Base-by-base conservation (phyloP, 2,888 invertebrate species). In the Deilephila porcellus region DNA sequence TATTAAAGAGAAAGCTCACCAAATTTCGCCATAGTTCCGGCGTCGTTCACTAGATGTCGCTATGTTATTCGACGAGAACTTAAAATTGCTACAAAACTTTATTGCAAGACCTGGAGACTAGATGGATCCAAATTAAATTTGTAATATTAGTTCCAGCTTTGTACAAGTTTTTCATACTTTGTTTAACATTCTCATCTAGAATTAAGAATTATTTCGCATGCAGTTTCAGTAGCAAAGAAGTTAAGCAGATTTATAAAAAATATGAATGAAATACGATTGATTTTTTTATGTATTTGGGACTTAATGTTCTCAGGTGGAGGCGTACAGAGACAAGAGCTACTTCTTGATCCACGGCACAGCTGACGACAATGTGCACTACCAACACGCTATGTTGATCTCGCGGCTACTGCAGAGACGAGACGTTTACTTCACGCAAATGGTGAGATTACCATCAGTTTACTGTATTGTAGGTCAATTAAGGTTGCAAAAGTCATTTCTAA, bases 341-440 rank as follows among this genome's bases (percentile, higher is more conserved):
- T 96, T 99, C 88, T 91, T 99, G 73, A 96, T 99, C 76, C 99
- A 99, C 90, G 99, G 99, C 74, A 99, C 99, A 2, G 96, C 97
- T 20, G 98, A 98, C 86, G 98, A 98, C 89, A 99, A 99, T 91
- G 99, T 99, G 0, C 99, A 99, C 90, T 99, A 98, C 91, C 99
- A 99, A 88, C 99, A 99, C 90, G 97, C 98, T 8, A 98, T 99
- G 96, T 96, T 99, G 87, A 95, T 99, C 82, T 97, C 99, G 3
- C 97, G 98, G 86, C 96, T 97, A 74, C 95, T 99, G 79, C 98
- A 98, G 86, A 95, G 96, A 63, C 95, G 96, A 67, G 98, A 98
- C 85, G 97, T 99, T 74, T 96, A 98, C 79, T 99, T 99, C 93
- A 96, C 97, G 78, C 97, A 98, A 90, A 98, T 98, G 97, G 99